Evolutionary conservation across 2,113 vertebrate species (phyloP).

Genomic region (Balaeniceps rex): DNA sequence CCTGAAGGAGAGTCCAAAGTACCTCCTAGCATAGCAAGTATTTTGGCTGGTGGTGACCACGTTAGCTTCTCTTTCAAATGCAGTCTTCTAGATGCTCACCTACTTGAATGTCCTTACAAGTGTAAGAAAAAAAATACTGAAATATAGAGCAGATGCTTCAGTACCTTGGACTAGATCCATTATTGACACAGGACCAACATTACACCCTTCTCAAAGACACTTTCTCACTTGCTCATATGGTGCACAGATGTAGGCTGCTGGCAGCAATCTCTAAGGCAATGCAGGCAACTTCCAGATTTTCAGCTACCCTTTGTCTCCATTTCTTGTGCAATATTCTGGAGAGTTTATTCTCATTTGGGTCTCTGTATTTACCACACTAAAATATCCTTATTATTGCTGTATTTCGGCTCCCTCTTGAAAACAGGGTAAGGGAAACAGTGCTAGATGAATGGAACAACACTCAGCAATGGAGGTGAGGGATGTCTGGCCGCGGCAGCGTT

Average conservation of each 20-base stretch:
- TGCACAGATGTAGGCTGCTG: slow-evolving; percentile 41
- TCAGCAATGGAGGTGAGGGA: background rate
- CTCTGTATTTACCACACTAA: background rate
- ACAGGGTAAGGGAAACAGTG: background rate
- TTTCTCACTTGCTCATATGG: slow-evolving; percentile 44
- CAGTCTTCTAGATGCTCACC: background rate
- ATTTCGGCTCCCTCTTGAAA: background rate
- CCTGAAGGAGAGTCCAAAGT: background rate
- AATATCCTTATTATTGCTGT: background rate
- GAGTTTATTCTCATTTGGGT: background rate
- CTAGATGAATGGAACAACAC: background rate
- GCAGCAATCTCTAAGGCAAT: background rate
- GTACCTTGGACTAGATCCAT: slow-evolving; percentile 25
- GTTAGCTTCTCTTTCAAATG: background rate
- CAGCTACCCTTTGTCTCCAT: background rate
- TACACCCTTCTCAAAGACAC: slow-evolving; percentile 27
- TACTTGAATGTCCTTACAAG: slow-evolving; percentile 36
- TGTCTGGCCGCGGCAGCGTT: fast-evolving
- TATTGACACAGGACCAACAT: slow-evolving; percentile 43
- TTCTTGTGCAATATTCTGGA: background rate
- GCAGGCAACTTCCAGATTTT: background rate
- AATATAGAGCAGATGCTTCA: slow-evolving; percentile 35
- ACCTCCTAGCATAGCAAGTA: background rate
- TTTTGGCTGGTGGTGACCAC: background rate
- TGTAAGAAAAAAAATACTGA: background rate